Percentiles rank a stretch among this genome's conserved stretches.
phyloP scores from a whole-genome alignment of 2,888 invertebrate genomes.

The Achlya flavicornis region DNA sequence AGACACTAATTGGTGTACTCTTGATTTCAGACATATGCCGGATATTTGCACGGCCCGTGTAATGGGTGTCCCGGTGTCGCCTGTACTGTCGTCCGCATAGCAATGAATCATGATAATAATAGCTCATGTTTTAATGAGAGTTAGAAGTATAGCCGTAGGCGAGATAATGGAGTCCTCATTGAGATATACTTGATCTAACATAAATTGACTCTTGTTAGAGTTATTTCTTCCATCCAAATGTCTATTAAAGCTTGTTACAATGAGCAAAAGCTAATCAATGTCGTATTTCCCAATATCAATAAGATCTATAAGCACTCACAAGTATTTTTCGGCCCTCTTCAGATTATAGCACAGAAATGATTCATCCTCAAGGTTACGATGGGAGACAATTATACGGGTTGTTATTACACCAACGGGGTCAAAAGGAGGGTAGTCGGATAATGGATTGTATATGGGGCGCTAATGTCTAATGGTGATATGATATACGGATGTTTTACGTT shows the following conservation, averaged over 20 bases:
- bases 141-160: too few relatives aligned
- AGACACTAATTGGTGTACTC: too few relatives aligned
- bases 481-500: background rate
- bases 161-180: too few relatives aligned
- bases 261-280: background rate
- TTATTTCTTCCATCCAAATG: too few relatives aligned
- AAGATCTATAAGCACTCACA: background rate
- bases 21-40: too few relatives aligned
- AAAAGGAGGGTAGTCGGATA: slow-evolving; percentile 8
- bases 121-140: too few relatives aligned
- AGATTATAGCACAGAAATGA: slow-evolving; percentile 5
- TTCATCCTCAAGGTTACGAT: slow-evolving; percentile 10
- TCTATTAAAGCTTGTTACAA: background rate
- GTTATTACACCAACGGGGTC: slow-evolving; percentile 11
- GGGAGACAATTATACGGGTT: slow-evolving; percentile 11
- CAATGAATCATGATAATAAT: too few relatives aligned
- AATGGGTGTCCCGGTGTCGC: too few relatives aligned
- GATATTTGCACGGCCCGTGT: too few relatives aligned
- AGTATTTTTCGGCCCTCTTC: slow-evolving; percentile 1
- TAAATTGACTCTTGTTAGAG: too few relatives aligned
- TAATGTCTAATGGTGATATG: slow-evolving; percentile 10
- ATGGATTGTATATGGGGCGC: slow-evolving; percentile 9
- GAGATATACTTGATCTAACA: too few relatives aligned
- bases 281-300: background rate
- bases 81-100: too few relatives aligned